Base-by-base conservation (phyloP, 2,113 vertebrate species). In the Trematocara stigmaticum region DNA sequence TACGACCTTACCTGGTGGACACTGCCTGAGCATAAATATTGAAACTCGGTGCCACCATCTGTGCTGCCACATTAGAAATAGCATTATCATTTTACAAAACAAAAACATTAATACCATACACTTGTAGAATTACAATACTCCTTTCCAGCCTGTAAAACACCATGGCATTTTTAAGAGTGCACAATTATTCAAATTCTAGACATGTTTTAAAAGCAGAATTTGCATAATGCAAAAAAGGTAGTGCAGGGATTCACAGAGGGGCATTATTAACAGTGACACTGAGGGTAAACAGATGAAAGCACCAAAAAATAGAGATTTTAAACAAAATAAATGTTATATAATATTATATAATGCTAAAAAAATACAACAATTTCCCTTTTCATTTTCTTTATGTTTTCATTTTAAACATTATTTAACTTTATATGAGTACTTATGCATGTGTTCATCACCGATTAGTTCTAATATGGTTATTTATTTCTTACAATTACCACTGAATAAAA, bases 401-500 rank as follows among this genome's bases (percentile, higher is more conserved):
- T 78, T 82, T 12, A 49, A 80, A 82, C 6, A 47, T 6, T n/a
- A 53, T 29, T 61, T 61, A 31, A 31, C 29, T 52, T 49, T 10
- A 34, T 11, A 79, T 11, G 6, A 35, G 6, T 35, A 6, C 18
- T 85, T 38, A n/a, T 87, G 31, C 45, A 47, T 82, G 34, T 76
- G 18, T 79, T 91, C 45, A 81, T 71, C 34, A 52, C 47, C 79
- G 26, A 84, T 82, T 53, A 80, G 69, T 81, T 88, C 59, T 51
- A 23, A 82, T 79, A 45, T 35, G 45, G 82, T 83, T 84, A 82
- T 45, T 90, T 85, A 87, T 59, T 88, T 93, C 79, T 83, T 90
- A 86, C 91, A 79, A 88, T 83, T 90, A 87, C 49, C 85, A 86
- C 42, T 88, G 84, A 92, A 93, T 79, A 81, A 56, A 94, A 95